phyloP scores from a whole-genome alignment of 2,113 vertebrate species.

The Seriola rivoliana region DNA sequence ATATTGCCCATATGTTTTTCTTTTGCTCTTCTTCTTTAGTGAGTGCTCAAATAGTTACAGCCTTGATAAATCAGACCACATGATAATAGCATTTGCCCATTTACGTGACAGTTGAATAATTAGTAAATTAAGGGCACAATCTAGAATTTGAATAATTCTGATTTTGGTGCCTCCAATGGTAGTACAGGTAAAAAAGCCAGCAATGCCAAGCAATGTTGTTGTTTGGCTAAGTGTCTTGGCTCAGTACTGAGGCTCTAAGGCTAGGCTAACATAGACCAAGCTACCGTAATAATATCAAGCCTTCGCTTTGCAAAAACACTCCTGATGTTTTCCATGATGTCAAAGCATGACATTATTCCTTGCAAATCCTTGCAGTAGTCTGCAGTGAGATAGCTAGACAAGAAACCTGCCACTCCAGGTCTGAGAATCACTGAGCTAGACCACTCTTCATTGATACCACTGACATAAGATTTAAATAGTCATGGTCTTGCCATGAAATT shows the following conservation, averaged over 20 bases:
- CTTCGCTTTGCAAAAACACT: background rate
- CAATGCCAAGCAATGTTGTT: background rate
- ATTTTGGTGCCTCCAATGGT: background rate
- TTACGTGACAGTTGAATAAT: background rate
- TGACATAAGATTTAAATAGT: conserved; percentile 21
- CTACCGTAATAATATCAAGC: background rate
- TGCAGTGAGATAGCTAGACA: background rate
- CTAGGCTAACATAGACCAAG: background rate
- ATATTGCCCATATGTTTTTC: background rate
- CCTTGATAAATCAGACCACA: no score
- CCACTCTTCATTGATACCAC: background rate
- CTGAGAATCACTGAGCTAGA: background rate
- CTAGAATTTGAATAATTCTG: background rate
- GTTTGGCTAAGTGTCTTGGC: background rate
- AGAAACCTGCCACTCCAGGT: background rate
- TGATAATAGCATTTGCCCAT: background rate
- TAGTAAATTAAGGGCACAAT: background rate
- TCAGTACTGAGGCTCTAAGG: background rate
- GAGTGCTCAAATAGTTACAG: background rate
- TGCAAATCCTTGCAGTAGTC: background rate
- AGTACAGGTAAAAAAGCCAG: background rate
- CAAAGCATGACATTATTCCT: background rate
- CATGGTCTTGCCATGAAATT: conserved; percentile 19
- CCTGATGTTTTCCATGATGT: background rate
- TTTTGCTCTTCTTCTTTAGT: background rate